Conservation (phyloP, 2,113 vertebrate species). For the Trogon melanurus region DNA sequence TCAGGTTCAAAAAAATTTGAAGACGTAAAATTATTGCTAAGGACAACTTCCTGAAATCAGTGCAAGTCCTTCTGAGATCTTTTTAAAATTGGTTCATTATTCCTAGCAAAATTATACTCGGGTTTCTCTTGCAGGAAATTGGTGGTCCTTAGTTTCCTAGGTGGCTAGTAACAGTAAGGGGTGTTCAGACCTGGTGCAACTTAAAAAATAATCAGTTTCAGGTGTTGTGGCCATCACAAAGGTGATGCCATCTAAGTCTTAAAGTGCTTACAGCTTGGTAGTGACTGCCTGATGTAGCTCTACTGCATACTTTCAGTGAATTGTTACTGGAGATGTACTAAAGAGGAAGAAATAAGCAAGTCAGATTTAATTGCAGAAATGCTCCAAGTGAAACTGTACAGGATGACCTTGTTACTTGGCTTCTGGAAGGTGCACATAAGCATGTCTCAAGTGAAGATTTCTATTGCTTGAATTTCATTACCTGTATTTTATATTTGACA, state of each 20-base stretch:
- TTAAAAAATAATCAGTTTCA: not conserved
- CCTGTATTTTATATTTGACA: not conserved
- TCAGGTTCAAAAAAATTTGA: not conserved
- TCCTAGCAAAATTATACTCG: not conserved
- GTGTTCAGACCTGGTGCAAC: not conserved
- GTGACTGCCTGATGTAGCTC: not conserved
- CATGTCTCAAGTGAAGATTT: not conserved
- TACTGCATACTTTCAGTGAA: not conserved
- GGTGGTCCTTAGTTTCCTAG: not conserved
- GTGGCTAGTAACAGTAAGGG: not conserved
- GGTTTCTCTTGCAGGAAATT: not conserved
- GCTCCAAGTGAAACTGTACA: not conserved
- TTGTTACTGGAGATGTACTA: not conserved
- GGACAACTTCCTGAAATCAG: not conserved
- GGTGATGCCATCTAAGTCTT: not conserved
- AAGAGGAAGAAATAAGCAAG: not conserved
- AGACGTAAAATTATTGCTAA: not conserved
- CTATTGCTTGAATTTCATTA: not conserved
- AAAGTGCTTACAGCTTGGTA: not conserved
- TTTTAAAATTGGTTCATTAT: not conserved
- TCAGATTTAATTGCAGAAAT: not conserved
- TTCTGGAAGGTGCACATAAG: not conserved
- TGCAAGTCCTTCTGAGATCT: not conserved
- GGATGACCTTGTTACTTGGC: not conserved
- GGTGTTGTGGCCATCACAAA: not conserved